These are phyloP conservation scores for Ditula angustiorana DNA, from an alignment of 2,888 invertebrate genomes.

Conservation along the genomic window DNA sequence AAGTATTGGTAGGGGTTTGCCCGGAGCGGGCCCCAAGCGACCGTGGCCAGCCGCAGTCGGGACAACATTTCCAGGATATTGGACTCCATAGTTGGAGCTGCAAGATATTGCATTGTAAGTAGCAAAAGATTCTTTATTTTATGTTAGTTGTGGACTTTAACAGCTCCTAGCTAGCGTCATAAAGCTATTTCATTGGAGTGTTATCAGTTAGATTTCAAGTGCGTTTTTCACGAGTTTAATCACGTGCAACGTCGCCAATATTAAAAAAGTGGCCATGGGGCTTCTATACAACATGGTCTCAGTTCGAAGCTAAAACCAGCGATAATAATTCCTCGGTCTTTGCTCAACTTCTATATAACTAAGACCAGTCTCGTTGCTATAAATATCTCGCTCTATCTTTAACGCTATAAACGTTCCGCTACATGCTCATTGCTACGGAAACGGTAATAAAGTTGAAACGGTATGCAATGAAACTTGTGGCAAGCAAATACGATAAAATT, in stretches of 20 bases:
- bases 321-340: too few relatives aligned
- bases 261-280: background rate
- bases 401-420: background rate
- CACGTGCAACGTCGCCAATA: background rate
- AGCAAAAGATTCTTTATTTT: conserved; percentile 42
- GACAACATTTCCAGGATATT: conserved; percentile 82
- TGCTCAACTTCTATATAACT: too few relatives aligned
- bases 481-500: background rate
- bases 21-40: conserved; percentile 63
- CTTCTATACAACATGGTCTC: background rate
- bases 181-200: conserved; percentile 6
- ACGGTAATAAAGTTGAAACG: background rate
- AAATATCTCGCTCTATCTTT: too few relatives aligned
- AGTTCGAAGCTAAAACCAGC: background rate
- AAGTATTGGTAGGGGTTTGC: conserved; percentile 65
- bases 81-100: conserved; percentile 82
- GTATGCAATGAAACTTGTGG: background rate
- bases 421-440: background rate
- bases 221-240: conserved; percentile 1
- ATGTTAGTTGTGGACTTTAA: background rate
- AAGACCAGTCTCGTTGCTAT: too few relatives aligned
- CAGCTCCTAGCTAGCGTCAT: conserved; percentile 1
- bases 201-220: background rate
- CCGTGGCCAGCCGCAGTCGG: conserved; percentile 80
- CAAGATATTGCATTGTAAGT: conserved; percentile 84